A percentile compares a stretch with the other conserved stretches of the same genome.
These are phyloP conservation scores for Neogale vison DNA, from an alignment of 2,113 vertebrate species.

Conservation along the genomic window DNA sequence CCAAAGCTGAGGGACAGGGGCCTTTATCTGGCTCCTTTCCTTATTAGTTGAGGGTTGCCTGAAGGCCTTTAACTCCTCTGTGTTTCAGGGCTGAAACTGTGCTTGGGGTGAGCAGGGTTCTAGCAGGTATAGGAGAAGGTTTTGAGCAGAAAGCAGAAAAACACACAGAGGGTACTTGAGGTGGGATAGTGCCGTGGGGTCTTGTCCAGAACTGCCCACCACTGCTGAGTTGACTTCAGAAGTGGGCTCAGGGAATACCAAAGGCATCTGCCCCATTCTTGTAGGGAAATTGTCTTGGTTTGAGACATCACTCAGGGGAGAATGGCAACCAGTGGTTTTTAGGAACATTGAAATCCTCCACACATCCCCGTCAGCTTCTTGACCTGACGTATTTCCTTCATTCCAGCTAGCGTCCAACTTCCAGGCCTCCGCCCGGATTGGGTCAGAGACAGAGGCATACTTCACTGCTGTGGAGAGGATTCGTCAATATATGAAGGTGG, in stretches of 20 bases:
- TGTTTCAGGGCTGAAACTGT: background rate
- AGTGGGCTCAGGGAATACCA: background rate
- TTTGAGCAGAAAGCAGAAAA: background rate
- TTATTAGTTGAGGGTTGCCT: background rate
- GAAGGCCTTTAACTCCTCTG: rapidly evolving
- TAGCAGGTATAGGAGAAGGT: background rate
- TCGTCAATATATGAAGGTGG: conserved; percentile 84
- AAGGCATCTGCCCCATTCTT: background rate
- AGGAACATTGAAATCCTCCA: background rate
- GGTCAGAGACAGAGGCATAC: conserved; percentile 83
- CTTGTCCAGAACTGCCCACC: rapidly evolving
- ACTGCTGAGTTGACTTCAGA: background rate
- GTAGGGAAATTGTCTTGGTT: background rate
- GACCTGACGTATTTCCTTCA: background rate
- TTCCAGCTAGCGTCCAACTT: conserved; percentile 82
- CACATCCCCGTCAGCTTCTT: background rate
- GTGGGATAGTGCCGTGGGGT: background rate
- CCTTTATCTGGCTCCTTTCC: background rate
- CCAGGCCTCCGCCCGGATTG: conserved; percentile 76
- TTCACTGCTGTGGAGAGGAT: conserved; percentile 86
- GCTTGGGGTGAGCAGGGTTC: background rate
- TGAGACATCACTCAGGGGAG: background rate
- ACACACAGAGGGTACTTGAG: background rate
- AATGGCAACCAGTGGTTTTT: no score
- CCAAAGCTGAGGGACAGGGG: background rate